Base-by-base conservation (phyloP, 2,797 vertebrate genomes). In the Echeneis naucrates region DNA sequence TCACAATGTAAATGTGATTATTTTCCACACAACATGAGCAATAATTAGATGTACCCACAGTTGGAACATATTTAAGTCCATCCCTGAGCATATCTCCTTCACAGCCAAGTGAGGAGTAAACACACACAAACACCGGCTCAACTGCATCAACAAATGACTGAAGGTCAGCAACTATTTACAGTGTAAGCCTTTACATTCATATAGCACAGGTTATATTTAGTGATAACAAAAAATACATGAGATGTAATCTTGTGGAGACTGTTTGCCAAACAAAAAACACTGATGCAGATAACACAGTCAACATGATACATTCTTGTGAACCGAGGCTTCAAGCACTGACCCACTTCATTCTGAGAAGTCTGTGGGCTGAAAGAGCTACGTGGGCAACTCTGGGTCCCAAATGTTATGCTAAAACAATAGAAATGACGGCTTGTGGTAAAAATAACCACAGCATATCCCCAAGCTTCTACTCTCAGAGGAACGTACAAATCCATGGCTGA, bases 241-340 rank as follows among this genome's bases (percentile, higher is more conserved):
- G 59, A 73, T 52, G 5, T 63, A 53, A 78, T 57, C 48, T 45
- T 9, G 42, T 45, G 55, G 57, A 78, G 55, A 66, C 70, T 74
- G 81, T 83, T 75, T 76, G 58, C 55, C 64, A 83, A 90, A 89
- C 82, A 86, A 38, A 59, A 51, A 55, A 53, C 57, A 62, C 42
- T 9, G 21, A 72, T 58, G 70, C 51, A 72, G 57, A 76, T 9
- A 35, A 24, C 16, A 42, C 45, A 35, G 38, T 12, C 5, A 54
- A 37, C 32, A 13, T 21, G 53, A 24, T 57, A 26, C 21, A 42
- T 24, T 37, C 19, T 11, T 1, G 19, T 48, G 57, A 61, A 35
- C 72, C 47, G 32, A 21, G 45, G 48, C 23, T 33, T n/a, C 19
- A 14, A 78, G 37, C 40, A 5, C 21, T 51, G 62, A 77, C 30